These are phyloP conservation scores for Dryoscopus gambensis DNA, from an alignment of 2,113 vertebrate species.

Conservation along the genomic window DNA sequence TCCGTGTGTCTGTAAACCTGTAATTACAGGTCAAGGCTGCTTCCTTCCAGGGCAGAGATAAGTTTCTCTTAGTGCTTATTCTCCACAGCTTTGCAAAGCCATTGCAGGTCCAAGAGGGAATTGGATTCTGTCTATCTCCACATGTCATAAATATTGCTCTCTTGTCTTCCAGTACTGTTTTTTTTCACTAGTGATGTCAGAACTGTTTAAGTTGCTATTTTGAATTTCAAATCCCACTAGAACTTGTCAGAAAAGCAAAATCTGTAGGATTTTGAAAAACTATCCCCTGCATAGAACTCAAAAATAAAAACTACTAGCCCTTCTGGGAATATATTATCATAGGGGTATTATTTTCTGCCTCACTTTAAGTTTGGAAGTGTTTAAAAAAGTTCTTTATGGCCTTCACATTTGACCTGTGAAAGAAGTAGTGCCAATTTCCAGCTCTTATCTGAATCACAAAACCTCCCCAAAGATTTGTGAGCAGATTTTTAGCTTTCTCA, in stretches of 20 bases:
- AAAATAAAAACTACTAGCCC: background rate
- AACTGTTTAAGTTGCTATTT: background rate
- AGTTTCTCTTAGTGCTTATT: background rate
- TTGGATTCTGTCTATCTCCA: background rate
- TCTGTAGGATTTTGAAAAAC: background rate
- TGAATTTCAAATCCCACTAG: background rate
- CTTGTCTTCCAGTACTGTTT: background rate
- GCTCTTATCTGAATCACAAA: background rate
- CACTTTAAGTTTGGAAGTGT: background rate
- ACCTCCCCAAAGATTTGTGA: background rate
- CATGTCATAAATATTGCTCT: background rate
- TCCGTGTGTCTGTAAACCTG: background rate
- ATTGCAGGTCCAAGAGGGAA: background rate
- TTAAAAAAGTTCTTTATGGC: background rate
- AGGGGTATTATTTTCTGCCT: background rate
- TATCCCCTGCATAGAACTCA: background rate
- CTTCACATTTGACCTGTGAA: background rate
- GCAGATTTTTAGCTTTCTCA: background rate
- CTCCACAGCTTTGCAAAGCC: background rate
- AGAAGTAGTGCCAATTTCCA: background rate
- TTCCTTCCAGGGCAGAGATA: background rate
- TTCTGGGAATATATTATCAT: background rate
- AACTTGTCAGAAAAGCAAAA: background rate
- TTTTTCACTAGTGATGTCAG: background rate
- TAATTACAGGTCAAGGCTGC: background rate